Evolutionary conservation across 2,113 vertebrate genomes (phyloP), one percentile per base, ranked within the genome.

Genomic region (Paratilapia polleni): DNA sequence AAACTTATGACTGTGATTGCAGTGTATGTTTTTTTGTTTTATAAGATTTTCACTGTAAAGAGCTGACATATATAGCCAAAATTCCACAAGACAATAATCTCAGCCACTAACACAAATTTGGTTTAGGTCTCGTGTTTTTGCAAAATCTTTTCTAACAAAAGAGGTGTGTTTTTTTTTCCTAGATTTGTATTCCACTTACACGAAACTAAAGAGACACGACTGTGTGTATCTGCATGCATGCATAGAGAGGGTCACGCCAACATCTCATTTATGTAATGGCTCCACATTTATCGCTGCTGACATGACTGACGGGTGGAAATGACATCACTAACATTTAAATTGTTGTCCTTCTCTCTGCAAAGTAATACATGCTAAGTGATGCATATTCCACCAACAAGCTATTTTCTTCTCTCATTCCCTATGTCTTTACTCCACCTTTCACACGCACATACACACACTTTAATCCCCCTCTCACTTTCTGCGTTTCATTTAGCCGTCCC

Each of bases 231-330:
- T 87, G 78, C 63, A 68, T 86, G 14, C 62, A 68, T 78, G 82
- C 79, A 91, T 78, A 77, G 17, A 74, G 62, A 89, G 92, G 91
- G 77, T 92, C 90, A 89, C 66, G 73, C 85, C 89, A 88, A 90
- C 87, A 92, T 92, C 91, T 95, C 92, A 95, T 95, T 94, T 94
- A 89, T 93, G 90, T 93, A 94, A 95, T 95, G 92, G 94, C 88
- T 88, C 66, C 76, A 79, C 87, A 82, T 94, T 94, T 93, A 95
- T 92, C 41, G 83, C 75, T 4, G 66, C 20, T 58, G 77, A 89
- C 87, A 87, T 90, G 92, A 95, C 75, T 93, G 94, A 93, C 92
- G 87, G 91, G 78, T 92, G 91, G 64, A 95, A 93, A 94, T 94
- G 87, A 94, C 94, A 94, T 94, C 94, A 94, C 88, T 78, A 94